phyloP scores from a whole-genome alignment of 2,113 vertebrate genomes.

The Mandrillus leucophaeus region DNA sequence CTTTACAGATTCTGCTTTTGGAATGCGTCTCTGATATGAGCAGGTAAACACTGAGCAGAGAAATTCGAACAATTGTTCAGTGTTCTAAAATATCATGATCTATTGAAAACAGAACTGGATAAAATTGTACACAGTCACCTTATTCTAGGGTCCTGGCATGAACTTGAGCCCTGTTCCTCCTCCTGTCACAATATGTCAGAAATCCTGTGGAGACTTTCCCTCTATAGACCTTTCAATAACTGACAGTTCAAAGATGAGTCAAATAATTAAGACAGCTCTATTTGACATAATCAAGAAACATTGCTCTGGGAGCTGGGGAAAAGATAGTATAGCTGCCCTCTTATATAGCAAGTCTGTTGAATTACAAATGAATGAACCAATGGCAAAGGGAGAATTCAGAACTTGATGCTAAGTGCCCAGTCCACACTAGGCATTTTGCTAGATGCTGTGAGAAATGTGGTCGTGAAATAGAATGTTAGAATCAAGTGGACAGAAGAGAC shows the following conservation, averaged over 20 bases:
- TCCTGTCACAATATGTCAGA: slow-evolving; percentile 63
- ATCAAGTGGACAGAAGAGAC: not conserved
- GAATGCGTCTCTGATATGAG: not conserved
- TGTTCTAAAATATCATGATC: slow-evolving; percentile 45
- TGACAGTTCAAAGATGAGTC: slow-evolving; percentile 66
- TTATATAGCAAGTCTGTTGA: slow-evolving; percentile 53
- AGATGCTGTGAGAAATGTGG: not conserved
- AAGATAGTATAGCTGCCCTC: slow-evolving; percentile 43
- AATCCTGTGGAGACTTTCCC: slow-evolving; percentile 62
- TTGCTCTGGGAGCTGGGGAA: slow-evolving; percentile 70
- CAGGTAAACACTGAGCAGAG: not conserved
- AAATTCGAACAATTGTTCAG: not conserved
- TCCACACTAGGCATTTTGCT: not conserved
- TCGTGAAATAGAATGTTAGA: not conserved
- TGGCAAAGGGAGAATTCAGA: slow-evolving; percentile 60
- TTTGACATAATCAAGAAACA: slow-evolving; percentile 69
- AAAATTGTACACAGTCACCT: not conserved
- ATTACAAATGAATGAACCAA: slow-evolving; percentile 69
- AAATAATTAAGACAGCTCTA: slow-evolving; percentile 76
- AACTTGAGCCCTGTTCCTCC: slow-evolving; percentile 38
- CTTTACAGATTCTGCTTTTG: not conserved
- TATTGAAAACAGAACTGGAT: slow-evolving; percentile 1
- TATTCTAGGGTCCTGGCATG: not conserved
- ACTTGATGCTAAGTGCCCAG: slow-evolving; percentile 33
- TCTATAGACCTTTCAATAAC: slow-evolving; percentile 64